phyloP scores from a whole-genome alignment of 2,888 invertebrate genomes.

The Eudemis profundana region DNA sequence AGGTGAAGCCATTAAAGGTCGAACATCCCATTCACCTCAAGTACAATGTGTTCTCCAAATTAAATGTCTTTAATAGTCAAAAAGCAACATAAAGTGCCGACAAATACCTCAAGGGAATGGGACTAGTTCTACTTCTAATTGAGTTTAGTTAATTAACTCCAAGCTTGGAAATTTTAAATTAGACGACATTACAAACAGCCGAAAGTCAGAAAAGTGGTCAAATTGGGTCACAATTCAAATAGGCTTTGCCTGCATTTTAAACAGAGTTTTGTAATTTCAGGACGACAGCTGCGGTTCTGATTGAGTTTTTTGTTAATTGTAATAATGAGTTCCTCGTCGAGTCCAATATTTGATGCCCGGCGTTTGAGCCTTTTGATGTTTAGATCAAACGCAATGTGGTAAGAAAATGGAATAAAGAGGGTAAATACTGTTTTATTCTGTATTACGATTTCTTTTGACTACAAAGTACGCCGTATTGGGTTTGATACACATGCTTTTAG shows the following conservation, averaged over 20 bases:
- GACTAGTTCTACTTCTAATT: constrained; percentile 30
- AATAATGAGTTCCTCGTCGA: constrained; percentile 18
- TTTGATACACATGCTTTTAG: too few relatives aligned
- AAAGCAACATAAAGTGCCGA: constrained; percentile 13
- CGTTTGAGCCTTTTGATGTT: not conserved
- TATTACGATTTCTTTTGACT: not conserved
- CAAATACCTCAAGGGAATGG: constrained; percentile 18
- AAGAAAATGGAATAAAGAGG: too few relatives aligned
- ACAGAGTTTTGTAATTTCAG: constrained; percentile 10
- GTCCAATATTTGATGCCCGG: not conserved
- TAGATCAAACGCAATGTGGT: not conserved
- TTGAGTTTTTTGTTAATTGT: constrained; percentile 24
- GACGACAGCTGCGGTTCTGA: constrained; percentile 22
- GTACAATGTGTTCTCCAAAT: not conserved
- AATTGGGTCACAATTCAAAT: constrained; percentile 26
- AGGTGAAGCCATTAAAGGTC: not conserved
- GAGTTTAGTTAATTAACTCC: constrained; percentile 33
- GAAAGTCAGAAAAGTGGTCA: constrained; percentile 27
- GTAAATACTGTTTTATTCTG: too few relatives aligned
- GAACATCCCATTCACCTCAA: not conserved
- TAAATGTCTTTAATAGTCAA: constrained; percentile 3
- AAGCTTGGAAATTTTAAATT: constrained; percentile 26
- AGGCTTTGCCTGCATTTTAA: constrained; percentile 23
- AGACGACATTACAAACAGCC: constrained; percentile 17
- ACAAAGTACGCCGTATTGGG: too few relatives aligned